Evolutionary conservation across 2,888 invertebrate species (phyloP), one percentile per base, ranked within the genome.

Genomic region (Smittia aterrima): DNA sequence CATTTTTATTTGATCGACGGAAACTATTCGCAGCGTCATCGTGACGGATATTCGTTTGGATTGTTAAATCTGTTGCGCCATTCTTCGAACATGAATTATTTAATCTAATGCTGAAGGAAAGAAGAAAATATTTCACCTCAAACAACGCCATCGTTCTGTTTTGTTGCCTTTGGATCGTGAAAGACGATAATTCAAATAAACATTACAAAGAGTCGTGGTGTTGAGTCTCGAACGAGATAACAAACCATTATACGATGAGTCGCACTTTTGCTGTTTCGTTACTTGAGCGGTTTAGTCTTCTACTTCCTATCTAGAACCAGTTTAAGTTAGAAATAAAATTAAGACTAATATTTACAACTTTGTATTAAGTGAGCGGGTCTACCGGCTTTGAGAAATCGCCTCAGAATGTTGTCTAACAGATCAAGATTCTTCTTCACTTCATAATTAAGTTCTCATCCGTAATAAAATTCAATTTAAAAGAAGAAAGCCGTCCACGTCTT

Each of bases 91-190:
- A 58, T 22, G 58, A 3, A 18, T 58, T 58, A 20, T 20, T 58
- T 58, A 58, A 58, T 58, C 18, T 58, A 58, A 58, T 58, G 9
- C 22, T 18, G 20, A 58, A 58, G 3, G 20, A 22, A 47, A 47
- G 18, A 47, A 13, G 53, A 47, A 22, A n/a, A 47, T 47, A 11
- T 47, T 47, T 47, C 47, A 47, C 16, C 2, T 58, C 58, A 58
- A 58, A 58, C 58, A 58, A 22, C 58, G 22, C 18, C 58, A 58
- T 47, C 47, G 47, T 47, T 47, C 47, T 47, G 47, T 47, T 47
- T 11, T 47, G 47, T n/a, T 32, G 32, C 32, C 32, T 6, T 3
- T 9, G 32, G 9, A 6, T 9, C 32, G 9, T 9, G 9, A 32
- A 32, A 32, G 32, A 9, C 53, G 53, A 47, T 18, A 47, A 13